A percentile compares a stretch with the other conserved stretches of the same genome.
Evolutionary conservation across 2,797 vertebrate genomes (phyloP).

Genomic region (Pelobates cultripes): DNA sequence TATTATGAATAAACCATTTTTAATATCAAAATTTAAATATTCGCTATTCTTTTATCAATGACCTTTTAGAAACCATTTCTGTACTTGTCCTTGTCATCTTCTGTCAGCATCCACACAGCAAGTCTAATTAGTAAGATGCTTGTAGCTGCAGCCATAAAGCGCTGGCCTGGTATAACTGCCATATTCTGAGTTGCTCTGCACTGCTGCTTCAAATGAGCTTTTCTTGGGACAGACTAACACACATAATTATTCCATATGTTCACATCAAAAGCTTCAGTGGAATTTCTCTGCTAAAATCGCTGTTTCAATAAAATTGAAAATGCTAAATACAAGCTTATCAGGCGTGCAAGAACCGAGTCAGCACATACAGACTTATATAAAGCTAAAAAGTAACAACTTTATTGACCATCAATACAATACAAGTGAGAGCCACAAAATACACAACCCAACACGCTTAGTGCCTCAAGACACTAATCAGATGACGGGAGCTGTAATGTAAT

Average conservation of each 20-base stretch:
- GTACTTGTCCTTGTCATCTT: background rate
- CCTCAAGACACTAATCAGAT: background rate
- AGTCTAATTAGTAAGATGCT: background rate
- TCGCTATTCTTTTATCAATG: background rate
- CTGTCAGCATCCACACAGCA: background rate
- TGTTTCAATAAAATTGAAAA: background rate
- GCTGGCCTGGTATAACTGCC: background rate
- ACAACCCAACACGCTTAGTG: background rate
- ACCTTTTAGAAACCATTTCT: background rate
- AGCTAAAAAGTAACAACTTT: background rate
- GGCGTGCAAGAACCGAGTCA: background rate
- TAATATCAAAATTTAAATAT: too few species aligned
- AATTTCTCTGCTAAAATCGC: background rate
- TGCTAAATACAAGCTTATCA: constrained; percentile 1
- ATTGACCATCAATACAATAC: background rate
- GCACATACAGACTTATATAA: background rate
- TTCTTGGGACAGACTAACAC: background rate
- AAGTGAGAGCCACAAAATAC: background rate
- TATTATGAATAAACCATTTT: too few species aligned
- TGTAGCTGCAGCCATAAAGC: background rate
- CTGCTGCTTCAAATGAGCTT: background rate
- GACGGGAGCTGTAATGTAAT: background rate
- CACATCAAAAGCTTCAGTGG: background rate
- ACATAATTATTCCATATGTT: background rate
- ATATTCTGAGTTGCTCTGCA: background rate